Conservation (phyloP, 2,888 invertebrate species). For the Oegoconia quadripuncta region DNA sequence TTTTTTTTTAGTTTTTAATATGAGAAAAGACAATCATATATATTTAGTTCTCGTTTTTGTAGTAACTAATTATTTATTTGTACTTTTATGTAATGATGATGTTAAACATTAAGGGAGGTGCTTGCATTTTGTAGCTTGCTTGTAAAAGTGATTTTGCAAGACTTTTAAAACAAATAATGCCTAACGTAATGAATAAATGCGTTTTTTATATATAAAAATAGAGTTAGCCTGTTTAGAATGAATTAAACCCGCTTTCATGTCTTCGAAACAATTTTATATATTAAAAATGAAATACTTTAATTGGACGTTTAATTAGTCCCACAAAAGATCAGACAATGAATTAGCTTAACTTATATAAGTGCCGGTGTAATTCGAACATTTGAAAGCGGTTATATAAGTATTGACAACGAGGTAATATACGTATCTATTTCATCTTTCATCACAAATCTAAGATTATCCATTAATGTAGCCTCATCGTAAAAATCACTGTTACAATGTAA, state of each 20-base stretch:
- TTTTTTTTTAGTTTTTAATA: not conserved
- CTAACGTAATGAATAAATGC: conserved; percentile 1
- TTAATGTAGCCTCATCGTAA: conserved; percentile 2
- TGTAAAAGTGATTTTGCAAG: conserved; percentile 20
- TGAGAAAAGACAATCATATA: not conserved
- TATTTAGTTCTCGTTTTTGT: not conserved
- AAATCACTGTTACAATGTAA: conserved; percentile 27
- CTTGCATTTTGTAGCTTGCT: conserved; percentile 18
- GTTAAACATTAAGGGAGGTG: conserved; percentile 7
- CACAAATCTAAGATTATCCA: conserved; percentile 14
- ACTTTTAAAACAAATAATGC: conserved; percentile 4
- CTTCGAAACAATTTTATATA: no score
- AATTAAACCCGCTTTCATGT: no score
- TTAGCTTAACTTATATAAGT: no score
- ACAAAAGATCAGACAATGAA: no score
- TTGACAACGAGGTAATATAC: conserved; percentile 21
- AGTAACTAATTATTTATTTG: conserved; percentile 7
- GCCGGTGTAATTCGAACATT: no score
- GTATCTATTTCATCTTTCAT: no score
- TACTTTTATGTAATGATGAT: not conserved
- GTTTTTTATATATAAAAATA: conserved; percentile 7
- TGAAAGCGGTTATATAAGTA: not conserved
- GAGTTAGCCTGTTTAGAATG: not conserved
- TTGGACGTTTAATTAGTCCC: no score
- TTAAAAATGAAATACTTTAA: no score